These are phyloP conservation scores for Lepas anatifera DNA, from an alignment of 2,888 invertebrate genomes.

Conservation along the genomic window DNA sequence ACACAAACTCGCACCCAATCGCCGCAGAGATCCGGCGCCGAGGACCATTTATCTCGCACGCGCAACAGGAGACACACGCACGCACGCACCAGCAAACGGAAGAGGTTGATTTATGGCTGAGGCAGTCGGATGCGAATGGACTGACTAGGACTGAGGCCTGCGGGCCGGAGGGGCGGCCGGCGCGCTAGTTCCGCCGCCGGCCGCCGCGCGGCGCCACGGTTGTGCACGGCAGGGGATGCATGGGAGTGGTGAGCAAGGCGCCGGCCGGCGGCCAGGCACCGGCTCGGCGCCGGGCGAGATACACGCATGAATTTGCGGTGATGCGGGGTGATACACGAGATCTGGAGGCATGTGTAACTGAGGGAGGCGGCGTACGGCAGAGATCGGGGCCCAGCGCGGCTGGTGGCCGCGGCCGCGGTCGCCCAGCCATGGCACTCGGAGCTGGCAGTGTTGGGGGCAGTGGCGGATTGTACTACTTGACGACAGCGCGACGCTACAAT, in stretches of 20 bases:
- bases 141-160: constrained; percentile 4
- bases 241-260: constrained; percentile 26
- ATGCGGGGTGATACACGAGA: no score
- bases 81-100: not conserved
- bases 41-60: no score
- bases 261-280: constrained; percentile 33
- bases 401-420: constrained; percentile 93
- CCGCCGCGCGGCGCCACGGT: constrained; percentile 12
- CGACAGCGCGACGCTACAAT: constrained; percentile 89
- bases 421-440: constrained; percentile 90
- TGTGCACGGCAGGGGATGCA: constrained; percentile 26
- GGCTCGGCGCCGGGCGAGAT: constrained; percentile 96
- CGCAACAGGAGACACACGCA: not conserved
- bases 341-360: constrained; percentile 84
- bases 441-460: constrained; percentile 76
- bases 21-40: no score
- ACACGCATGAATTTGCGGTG: no score
- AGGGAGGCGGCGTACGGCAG: constrained; percentile 80
- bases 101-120: not conserved
- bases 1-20: no score
- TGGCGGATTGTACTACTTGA: constrained; percentile 76
- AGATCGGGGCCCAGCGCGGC: constrained; percentile 51
- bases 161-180: no score
- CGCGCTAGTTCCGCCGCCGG: not conserved
- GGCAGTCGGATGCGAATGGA: not conserved